Base-by-base conservation (phyloP, 2,113 vertebrate genomes). In the Dipodomys stephensi region DNA sequence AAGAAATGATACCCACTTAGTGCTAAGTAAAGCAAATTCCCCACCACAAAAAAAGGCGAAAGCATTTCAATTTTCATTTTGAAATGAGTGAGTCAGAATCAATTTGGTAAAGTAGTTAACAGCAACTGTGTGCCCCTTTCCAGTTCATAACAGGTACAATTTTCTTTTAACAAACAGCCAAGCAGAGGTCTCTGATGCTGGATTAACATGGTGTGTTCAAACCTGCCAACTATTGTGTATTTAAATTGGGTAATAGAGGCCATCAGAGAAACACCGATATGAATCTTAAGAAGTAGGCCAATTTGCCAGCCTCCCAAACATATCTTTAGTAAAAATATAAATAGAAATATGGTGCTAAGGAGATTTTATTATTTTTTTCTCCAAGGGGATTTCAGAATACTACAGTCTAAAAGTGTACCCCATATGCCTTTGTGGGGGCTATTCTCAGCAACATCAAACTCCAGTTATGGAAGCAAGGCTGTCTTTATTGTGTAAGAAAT, bases 1-100 rank as follows among this genome's bases (percentile, higher is more conserved):
- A 98, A 98, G 97, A 98, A 98, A 98, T 98, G 97, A 98, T 97
- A 97, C 97, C 97, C 98, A 98, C 97, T 98, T 98, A 98, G 96
- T 90, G 95, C 97, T 97, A 98, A 98, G 98, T 98, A 98, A 98
- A 98, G 97, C 96, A 97, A 98, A 98, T 98, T 97, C 96, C 90
- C 93, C 92, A 95, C 96, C 95, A 92, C 93, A 97, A 87, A 97
- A 39, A 49, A 95, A 97, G 93, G 97, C 96, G 96, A 97, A 97
- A 97, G 97, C 98, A 96, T 98, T 98, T 97, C 98, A 94, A 98
- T 98, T 97, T 98, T 97, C 98, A 97, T 98, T 98, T 88, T 92
- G 94, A 98, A 98, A 97, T 27, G 87, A 98, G 97, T 97, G 97
- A 98, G 97, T 98, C 96, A 97, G 97, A 98, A 97, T 97, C 98